Percentiles rank a stretch among this genome's conserved stretches.
Evolutionary conservation across 2,888 invertebrate genomes (phyloP).

Genomic region (Gnatocerus cornutus): DNA sequence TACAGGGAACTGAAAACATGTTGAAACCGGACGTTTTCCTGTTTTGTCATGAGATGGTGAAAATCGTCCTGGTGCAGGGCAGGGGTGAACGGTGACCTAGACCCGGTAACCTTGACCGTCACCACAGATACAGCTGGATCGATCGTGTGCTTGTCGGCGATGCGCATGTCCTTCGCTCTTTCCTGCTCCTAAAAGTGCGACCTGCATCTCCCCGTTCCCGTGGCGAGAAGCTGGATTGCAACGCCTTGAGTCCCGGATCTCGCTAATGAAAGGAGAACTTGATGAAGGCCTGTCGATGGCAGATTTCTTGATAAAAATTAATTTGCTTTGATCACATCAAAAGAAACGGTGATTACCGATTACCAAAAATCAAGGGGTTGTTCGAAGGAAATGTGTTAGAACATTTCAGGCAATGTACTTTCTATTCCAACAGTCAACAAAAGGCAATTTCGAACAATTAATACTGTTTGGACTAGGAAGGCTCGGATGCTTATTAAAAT

Average conservation of each 20-base stretch:
- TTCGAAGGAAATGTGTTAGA: conserved; percentile 5
- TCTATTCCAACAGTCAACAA: conserved; percentile 8
- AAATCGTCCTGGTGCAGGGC: conserved; percentile 33
- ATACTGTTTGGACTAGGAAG: neutral
- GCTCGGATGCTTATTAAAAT: conserved; percentile 10
- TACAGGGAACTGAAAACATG: conserved; percentile 14
- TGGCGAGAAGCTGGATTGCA: conserved; percentile 24
- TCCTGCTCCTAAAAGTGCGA: conserved; percentile 38
- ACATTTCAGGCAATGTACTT: neutral
- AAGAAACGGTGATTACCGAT: neutral
- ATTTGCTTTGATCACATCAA: conserved; percentile 7
- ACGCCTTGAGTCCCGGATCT: conserved; percentile 26
- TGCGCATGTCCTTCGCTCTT: conserved; percentile 45
- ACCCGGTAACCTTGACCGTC: conserved; percentile 68
- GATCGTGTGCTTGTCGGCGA: conserved; percentile 50
- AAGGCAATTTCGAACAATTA: conserved; percentile 18
- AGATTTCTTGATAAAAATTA: conserved; percentile 13
- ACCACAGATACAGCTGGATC: conserved; percentile 60
- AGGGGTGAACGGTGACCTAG: conserved; percentile 62
- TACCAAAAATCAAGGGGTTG: neutral
- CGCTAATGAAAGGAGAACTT: conserved; percentile 16
- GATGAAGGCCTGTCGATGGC: conserved; percentile 14
- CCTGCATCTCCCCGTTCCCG: conserved; percentile 46
- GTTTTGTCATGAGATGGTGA: conserved; percentile 35
- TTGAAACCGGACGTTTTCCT: conserved; percentile 35